phyloP scores from a whole-genome alignment of 2,113 vertebrate genomes.

The Nannobrachium achirus region DNA sequence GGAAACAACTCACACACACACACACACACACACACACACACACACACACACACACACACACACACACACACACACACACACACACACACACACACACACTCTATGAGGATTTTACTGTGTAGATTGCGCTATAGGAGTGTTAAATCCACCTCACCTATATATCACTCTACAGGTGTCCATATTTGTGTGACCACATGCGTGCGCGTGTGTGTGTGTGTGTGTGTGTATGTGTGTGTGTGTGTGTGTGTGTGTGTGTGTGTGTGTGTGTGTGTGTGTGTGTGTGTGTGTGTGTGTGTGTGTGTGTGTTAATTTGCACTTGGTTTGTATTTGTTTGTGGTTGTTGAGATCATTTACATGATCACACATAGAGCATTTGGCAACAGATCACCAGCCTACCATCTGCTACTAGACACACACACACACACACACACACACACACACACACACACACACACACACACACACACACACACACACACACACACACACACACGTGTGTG shows the following conservation, averaged over 20 bases:
- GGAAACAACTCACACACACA: too few species aligned
- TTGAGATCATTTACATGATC: too few species aligned
- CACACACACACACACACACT: neutral
- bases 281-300: neutral
- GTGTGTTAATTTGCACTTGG: too few species aligned
- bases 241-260: neutral
- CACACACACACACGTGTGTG: neutral
- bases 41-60: too few species aligned
- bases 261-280: neutral
- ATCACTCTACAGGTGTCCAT: neutral
- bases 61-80: neutral
- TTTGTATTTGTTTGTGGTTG: too few species aligned
- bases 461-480: too few species aligned
- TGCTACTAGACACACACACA: constrained; percentile 10
- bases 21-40: too few species aligned
- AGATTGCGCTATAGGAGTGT: neutral
- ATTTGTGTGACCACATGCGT: neutral
- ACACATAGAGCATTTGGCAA: too few species aligned
- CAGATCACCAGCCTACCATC: too few species aligned
- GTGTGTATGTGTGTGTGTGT: neutral
- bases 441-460: constrained; percentile 14
- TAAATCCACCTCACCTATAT: neutral
- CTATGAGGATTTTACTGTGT: neutral
- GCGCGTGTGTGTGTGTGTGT: neutral
- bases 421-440: constrained; percentile 17